These are phyloP conservation scores for Hydrotaea cyrtoneurina DNA, from an alignment of 2,888 invertebrate species.

Conservation along the genomic window DNA sequence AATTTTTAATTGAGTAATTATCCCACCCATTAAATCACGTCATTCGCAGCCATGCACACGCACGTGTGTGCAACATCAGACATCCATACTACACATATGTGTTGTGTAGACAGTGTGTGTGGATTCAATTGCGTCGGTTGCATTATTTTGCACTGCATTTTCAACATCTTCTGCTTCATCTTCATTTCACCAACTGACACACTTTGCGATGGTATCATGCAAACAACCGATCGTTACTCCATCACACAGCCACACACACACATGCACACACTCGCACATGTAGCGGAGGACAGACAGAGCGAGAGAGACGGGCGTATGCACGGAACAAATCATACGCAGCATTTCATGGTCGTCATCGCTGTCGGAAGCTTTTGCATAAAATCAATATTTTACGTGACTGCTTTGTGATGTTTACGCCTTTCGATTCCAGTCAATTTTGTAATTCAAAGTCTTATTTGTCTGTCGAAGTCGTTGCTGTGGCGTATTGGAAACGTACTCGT, in stretches of 20 bases:
- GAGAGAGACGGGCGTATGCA: not conserved
- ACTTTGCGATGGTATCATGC: conserved; percentile 11
- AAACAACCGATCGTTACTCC: not conserved
- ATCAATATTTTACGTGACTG: conserved; percentile 67
- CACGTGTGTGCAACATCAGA: not conserved
- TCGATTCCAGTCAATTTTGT: conserved; percentile 41
- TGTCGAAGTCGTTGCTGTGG: not conserved
- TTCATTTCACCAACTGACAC: conserved; percentile 39
- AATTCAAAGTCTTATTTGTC: conserved; percentile 25
- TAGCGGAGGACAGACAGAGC: too few relatives aligned
- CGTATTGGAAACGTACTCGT: not conserved
- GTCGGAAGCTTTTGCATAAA: conserved; percentile 58
- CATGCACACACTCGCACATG: not conserved
- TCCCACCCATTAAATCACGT: conserved; percentile 19
- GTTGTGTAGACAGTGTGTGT: not conserved
- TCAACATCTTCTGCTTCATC: not conserved
- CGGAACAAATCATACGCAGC: conserved; percentile 21
- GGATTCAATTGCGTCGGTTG: conserved; percentile 5
- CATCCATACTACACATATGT: not conserved
- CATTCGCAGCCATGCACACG: not conserved
- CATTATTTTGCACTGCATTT: conserved; percentile 9
- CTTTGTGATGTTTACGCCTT: conserved; percentile 57
- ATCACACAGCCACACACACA: not conserved
- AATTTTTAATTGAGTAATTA: conserved; percentile 43
- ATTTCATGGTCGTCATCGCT: conserved; percentile 44